Evolutionary conservation across 2,888 invertebrate species (phyloP).

Genomic region (Nymphalis urticae): DNA sequence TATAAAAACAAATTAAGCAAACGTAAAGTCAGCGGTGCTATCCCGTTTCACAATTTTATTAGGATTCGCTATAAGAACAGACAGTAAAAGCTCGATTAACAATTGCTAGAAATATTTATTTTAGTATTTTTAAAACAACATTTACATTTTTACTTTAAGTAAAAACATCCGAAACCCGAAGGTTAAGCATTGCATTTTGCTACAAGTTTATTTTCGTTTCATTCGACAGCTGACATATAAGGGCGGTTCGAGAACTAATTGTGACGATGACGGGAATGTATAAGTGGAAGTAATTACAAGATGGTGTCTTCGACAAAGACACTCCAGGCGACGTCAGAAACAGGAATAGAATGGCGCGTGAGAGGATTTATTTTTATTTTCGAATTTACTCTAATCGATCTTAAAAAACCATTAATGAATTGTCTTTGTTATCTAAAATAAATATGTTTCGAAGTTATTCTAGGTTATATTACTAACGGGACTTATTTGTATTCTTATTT

Average conservation of each 20-base stretch:
- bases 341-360: slow-evolving; percentile 72
- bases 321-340: slow-evolving; percentile 64
- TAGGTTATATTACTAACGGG: no score
- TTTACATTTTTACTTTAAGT: neutral
- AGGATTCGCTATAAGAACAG: no score
- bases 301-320: slow-evolving; percentile 67
- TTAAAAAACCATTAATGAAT: slow-evolving; percentile 1
- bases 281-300: slow-evolving; percentile 72
- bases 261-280: slow-evolving; percentile 58
- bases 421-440: neutral
- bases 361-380: slow-evolving; percentile 44
- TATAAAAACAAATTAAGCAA: no score
- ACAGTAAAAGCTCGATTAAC: no score
- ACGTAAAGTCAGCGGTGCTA: no score
- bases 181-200: slow-evolving; percentile 20
- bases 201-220: slow-evolving; percentile 42
- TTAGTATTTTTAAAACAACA: no score
- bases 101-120: no score
- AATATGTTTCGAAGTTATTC: neutral
- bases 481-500: no score
- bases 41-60: no score
- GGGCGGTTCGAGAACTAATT: slow-evolving; percentile 48
- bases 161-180: neutral
- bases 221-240: slow-evolving; percentile 43
- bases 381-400: slow-evolving; percentile 40